A percentile compares a stretch with the other conserved stretches of the same genome.
Conservation (phyloP, 1,140 invertebrate genomes). For the Neodiprion fabricii region DNA sequence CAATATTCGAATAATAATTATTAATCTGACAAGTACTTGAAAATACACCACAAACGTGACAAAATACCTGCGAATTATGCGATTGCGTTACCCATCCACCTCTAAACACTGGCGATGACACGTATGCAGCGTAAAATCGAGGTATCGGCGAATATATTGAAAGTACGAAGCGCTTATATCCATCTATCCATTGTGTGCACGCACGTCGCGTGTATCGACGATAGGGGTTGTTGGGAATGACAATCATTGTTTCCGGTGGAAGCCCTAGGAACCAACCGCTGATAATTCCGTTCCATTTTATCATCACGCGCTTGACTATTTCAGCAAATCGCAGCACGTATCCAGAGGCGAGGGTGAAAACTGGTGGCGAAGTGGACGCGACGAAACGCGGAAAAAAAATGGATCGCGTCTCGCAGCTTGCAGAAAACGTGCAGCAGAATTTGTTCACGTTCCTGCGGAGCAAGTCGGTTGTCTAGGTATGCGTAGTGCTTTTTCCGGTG, state of each 20-base stretch:
- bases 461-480: not conserved
- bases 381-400: not conserved
- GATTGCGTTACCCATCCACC: no score
- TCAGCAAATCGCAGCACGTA: not conserved
- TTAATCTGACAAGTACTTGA: no score
- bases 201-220: not conserved
- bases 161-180: no score
- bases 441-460: not conserved
- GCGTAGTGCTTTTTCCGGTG: not conserved
- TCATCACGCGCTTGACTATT: not conserved
- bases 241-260: not conserved
- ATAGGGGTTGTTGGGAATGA: not conserved
- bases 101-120: no score
- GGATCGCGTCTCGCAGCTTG: not conserved
- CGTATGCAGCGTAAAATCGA: no score
- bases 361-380: not conserved
- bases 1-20: no score
- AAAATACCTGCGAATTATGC: no score
- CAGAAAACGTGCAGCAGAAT: not conserved
- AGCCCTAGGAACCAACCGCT: not conserved
- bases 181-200: not conserved
- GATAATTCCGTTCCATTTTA: conserved; percentile 5
- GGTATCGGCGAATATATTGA: no score
- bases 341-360: not conserved
- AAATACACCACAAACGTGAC: no score